phyloP scores from a whole-genome alignment of 1,140 invertebrate genomes.

The Drosophila prosaltans region DNA sequence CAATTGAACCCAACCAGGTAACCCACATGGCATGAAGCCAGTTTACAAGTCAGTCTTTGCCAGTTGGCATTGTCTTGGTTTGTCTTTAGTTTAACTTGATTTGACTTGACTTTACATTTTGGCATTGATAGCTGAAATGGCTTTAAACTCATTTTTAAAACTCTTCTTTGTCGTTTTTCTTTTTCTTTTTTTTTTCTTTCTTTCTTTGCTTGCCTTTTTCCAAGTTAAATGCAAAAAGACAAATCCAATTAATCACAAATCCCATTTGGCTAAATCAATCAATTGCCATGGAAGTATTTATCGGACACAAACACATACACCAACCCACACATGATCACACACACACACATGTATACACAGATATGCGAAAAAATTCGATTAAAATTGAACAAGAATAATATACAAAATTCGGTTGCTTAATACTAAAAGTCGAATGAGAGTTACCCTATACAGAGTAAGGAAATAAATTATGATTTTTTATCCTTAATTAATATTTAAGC shows the following conservation, averaged over 20 bases:
- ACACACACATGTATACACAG: slow-evolving; percentile 36
- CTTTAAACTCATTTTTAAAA: slow-evolving; percentile 27
- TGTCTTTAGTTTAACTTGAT: slow-evolving; percentile 22
- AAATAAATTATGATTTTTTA: not conserved
- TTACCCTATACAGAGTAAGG: not conserved
- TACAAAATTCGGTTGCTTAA: not conserved
- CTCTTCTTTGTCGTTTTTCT: slow-evolving; percentile 12
- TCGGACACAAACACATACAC: slow-evolving; percentile 49
- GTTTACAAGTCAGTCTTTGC: slow-evolving; percentile 22
- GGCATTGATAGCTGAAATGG: slow-evolving; percentile 18
- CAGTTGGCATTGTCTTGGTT: slow-evolving; percentile 50
- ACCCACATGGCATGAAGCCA: slow-evolving; percentile 73
- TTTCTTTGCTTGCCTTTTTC: not conserved
- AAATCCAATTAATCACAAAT: slow-evolving; percentile 72
- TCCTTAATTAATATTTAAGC: too few relatives aligned
- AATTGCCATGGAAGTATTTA: slow-evolving; percentile 55
- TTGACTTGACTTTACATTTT: slow-evolving; percentile 48
- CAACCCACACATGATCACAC: slow-evolving; percentile 40
- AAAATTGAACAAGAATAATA: slow-evolving; percentile 53
- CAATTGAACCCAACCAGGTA: slow-evolving; percentile 42
- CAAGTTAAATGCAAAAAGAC: not conserved
- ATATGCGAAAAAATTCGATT: slow-evolving; percentile 58
- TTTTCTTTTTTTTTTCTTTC: not conserved
- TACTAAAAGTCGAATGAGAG: not conserved
- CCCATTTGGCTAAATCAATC: slow-evolving; percentile 58